Base-by-base conservation (phyloP, 2,888 invertebrate species). In the Arenicola marina region DNA sequence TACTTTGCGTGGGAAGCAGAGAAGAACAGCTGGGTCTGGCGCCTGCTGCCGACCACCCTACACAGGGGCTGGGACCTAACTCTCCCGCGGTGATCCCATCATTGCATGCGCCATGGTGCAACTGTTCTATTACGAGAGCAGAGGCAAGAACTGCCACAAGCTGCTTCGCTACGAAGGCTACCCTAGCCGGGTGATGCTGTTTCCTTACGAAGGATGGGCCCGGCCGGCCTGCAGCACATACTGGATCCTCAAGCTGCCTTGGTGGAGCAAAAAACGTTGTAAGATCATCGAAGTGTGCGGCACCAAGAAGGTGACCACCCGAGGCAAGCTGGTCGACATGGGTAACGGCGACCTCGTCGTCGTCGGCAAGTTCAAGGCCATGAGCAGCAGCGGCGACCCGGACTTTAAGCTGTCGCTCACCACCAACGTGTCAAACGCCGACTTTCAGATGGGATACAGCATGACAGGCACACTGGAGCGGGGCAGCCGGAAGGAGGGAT, bases 191-290 rank as follows among this genome's bases (percentile, higher is more conserved):
- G 91, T 92, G 73, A 87, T 92, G 73, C 86, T 93, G 76, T 92
- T 91, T 81, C 92, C 92, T 1, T 92, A 92, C 83, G 92, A 93
- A 81, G 92, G 92, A 28, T 92, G 92, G 92, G 92, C 92, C 67
- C 88, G 91, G 73, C 92, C 91, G 75, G 92, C 92, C 43, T 89
- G 91, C 57, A 91, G 91, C 57, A 91, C 91, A 60, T 91, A 92
- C 85, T 92, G 92, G 92, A 90, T 91, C 60, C 87, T 93, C 77
- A 91, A 91, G 82, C 91, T 91, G 53, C 90, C 90, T 78, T 92
- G 92, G 91, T 93, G 92, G 92, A 90, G 91, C 72, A 87, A 89
- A 60, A 90, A 89, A 75, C 87, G 90, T 56, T 92, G 92, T 85
- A 91, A 91, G 85, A 91, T 93, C 72, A 90, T 92, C 62, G 92